Base-by-base conservation (phyloP, 2,797 vertebrate genomes). In the Sebastolobus alascanus region DNA sequence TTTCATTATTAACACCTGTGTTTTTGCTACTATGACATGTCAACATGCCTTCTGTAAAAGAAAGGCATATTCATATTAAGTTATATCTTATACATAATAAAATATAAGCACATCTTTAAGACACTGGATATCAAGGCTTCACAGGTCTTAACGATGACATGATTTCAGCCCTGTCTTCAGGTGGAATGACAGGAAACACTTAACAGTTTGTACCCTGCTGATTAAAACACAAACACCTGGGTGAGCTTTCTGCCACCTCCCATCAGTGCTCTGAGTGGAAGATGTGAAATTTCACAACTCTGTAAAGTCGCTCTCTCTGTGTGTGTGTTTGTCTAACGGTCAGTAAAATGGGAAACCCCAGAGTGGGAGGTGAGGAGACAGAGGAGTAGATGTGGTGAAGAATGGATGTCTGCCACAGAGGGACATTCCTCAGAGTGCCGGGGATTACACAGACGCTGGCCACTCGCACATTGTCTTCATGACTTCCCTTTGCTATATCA, bases 401-500 rank as follows among this genome's bases (percentile, higher is more conserved):
- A 3, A 29, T 77, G 83, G 83, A 73, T 54, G 74, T 76, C 83
- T 70, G 77, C 84, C 77, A 70, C 78, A 20, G 74, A 68, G 72
- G 72, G 79, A 87, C 90, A 90, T 93, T 93, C 91, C 85, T 87
- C 73, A 58, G 70, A 83, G 85, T 33, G 73, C 83, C 27, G 71
- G 55, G 91, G 93, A 92, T 94, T 93, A 93, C 72, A 68, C 79
- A 40, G 82, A 80, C 33, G 50, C 76, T 67, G 85, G 83, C 84
- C 91, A 69, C 87, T 92, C 46, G 64, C 81, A 77, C 90, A 81
- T 88, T 89, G 87, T 93, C 91, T 87, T 85, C 73, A 35, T 81
- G 81, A 77, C 90, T 82, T 27, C 87, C 78, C 83, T 73, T 25
- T 52, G 78, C 89, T 83, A 76, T 83, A 90, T 91, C 84, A 90